Evolutionary conservation across 2,888 invertebrate species (phyloP).

Genomic region (Diplolepis rosae): DNA sequence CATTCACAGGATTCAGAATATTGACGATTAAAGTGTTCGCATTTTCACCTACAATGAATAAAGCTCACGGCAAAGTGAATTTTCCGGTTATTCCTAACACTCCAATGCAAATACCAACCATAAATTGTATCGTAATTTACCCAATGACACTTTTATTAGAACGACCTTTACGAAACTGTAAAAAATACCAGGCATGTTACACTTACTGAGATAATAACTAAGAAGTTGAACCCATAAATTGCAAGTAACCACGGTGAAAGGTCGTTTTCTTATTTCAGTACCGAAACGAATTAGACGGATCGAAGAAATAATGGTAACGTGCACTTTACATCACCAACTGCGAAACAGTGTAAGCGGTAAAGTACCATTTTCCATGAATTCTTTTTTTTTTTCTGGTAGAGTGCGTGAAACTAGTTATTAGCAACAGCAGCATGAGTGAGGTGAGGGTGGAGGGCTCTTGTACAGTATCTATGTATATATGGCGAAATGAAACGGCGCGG

Average conservation of each 20-base stretch:
- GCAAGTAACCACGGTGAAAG: not conserved
- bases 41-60: too few species aligned
- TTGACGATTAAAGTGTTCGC: too few species aligned
- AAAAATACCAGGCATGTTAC: not conserved
- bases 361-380: slow-evolving; percentile 42
- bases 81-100: too few species aligned
- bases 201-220: not conserved
- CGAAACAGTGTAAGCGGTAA: slow-evolving; percentile 1
- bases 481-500: slow-evolving; percentile 54
- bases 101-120: too few species aligned
- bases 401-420: slow-evolving; percentile 57
- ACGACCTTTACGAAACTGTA: not conserved
- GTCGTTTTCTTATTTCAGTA: not conserved
- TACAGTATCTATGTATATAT: slow-evolving; percentile 34
- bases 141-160: not conserved
- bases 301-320: slow-evolving; percentile 11
- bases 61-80: too few species aligned
- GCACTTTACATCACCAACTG: slow-evolving; percentile 4
- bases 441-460: slow-evolving; percentile 32
- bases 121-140: not conserved
- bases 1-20: too few species aligned
- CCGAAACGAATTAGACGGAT: slow-evolving; percentile 10
- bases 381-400: not conserved
- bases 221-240: not conserved
- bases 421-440: slow-evolving; percentile 47